Evolutionary conservation across 2,888 invertebrate genomes (phyloP).

Genomic region (Crepidodera aurea): DNA sequence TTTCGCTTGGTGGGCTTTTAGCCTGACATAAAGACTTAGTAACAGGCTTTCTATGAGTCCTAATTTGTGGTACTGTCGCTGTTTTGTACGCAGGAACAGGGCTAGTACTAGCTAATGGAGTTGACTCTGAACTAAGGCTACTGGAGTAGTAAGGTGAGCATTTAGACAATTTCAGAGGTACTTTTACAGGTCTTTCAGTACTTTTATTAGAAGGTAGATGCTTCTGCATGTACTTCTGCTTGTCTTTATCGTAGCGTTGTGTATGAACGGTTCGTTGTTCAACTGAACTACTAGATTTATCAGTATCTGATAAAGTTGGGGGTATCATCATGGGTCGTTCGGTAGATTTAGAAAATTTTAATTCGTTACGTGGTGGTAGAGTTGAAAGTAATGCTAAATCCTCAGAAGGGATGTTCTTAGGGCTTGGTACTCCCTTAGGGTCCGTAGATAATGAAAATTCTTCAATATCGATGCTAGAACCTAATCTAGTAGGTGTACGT

Average conservation of each 20-base stretch:
- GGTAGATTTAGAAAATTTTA: conserved; percentile 62
- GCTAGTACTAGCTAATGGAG: conserved; percentile 69
- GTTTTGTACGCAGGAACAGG: conserved; percentile 72
- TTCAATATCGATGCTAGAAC: conserved; percentile 56
- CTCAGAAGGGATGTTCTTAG: conserved; percentile 59
- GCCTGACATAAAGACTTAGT: conserved; percentile 69
- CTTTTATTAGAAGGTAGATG: conserved; percentile 48
- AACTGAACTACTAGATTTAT: conserved; percentile 63
- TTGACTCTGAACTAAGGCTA: conserved; percentile 77
- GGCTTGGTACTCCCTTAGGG: conserved; percentile 53
- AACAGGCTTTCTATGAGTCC: conserved; percentile 62
- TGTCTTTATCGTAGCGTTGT: conserved; percentile 58
- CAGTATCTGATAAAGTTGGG: conserved; percentile 62
- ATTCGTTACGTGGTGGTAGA: conserved; percentile 42
- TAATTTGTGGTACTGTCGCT: conserved; percentile 59
- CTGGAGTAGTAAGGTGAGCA: conserved; percentile 81
- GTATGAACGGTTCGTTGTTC: conserved; percentile 61
- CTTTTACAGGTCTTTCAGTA: conserved; percentile 60
- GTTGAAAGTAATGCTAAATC: conserved; percentile 52
- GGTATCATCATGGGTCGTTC: conserved; percentile 65
- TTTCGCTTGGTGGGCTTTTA: conserved; percentile 77
- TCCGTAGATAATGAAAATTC: conserved; percentile 51
- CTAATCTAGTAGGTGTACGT: conserved; percentile 51
- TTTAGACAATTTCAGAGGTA: conserved; percentile 67
- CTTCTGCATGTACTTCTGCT: conserved; percentile 57